Base-by-base conservation (phyloP, 1,140 invertebrate genomes). In the Colletes latitarsis region DNA sequence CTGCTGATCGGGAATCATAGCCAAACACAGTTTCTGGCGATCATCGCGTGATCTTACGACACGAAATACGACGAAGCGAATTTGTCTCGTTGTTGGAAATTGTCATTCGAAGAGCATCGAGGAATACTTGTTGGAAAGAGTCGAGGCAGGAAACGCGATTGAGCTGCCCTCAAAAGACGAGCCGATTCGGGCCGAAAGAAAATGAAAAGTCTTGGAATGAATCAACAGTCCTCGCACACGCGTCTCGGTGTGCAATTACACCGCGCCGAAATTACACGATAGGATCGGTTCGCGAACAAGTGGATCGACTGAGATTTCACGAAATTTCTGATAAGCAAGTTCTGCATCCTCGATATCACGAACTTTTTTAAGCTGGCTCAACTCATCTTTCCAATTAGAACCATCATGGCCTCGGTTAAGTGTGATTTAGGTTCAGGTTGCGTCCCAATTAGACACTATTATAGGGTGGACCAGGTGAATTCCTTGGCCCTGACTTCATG, bases 171-270 rank as follows among this genome's bases (percentile, higher is more conserved):
- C 30, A 15, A n/a, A 46, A 19, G 30, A 39, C 60, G 39, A 5
- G 9, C 12, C 30, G 60, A 46, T 6, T 10, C 6, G 19, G 43
- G 1, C 6, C 6, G 43, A 46, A 30, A 55, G 17, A n/a, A 14
- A 66, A 69, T 30, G 30, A 53, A 49, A 62, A 41, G 53, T 49
- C 15, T 19, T 10, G 64, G 9, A 41, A 71, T 71, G 62, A 77
- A 77, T 77, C 76, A 77, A 41, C 43, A 55, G 73, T 41, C 46
- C 41, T 57, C n/a, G 43, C 19, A 49, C 46, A 77, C 67, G 68
- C 30, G 43, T 77, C 76, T 49, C 76, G n/a, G 57, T 62, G 21
- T 62, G 76, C 76, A 71, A 77, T 77, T 71, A 71, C 73, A 75
- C 71, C 1, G 49, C 9, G 46, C 17, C 62, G 63, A 74, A 75